Conservation (phyloP, 2,113 vertebrate genomes). For the Varanus salvator region DNA sequence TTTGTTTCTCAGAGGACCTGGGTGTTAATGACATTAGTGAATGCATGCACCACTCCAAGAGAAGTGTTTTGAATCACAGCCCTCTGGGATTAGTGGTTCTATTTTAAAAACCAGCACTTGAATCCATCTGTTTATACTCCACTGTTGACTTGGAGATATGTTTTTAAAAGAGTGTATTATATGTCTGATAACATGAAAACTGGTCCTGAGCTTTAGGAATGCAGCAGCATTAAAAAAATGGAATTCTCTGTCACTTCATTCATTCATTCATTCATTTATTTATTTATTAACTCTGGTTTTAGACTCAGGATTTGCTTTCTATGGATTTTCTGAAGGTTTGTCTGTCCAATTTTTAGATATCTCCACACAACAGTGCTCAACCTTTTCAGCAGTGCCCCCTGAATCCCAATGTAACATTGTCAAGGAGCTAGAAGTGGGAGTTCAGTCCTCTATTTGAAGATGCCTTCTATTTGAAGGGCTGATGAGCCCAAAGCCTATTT, state of each 20-base stretch:
- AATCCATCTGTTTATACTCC: slow-evolving; percentile 33
- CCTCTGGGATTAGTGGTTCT: slow-evolving; percentile 37
- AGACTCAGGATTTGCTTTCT: no score
- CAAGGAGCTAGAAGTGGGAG: no score
- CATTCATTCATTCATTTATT: neutral
- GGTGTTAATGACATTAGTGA: slow-evolving; percentile 54
- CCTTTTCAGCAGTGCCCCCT: no score
- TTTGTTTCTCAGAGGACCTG: slow-evolving; percentile 39
- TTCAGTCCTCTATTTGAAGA: no score
- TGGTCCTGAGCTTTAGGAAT: slow-evolving; percentile 16
- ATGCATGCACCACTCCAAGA: slow-evolving; percentile 6
- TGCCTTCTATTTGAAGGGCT: no score
- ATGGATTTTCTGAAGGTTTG: no score
- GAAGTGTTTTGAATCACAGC: slow-evolving; percentile 30
- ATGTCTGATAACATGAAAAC: neutral
- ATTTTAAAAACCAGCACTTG: slow-evolving; percentile 31
- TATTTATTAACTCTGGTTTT: neutral
- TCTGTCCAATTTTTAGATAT: no score
- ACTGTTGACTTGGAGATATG: neutral
- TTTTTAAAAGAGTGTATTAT: slow-evolving; percentile 27
- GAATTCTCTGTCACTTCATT: neutral
- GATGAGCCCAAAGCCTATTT: no score
- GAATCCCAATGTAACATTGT: no score
- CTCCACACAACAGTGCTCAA: no score
- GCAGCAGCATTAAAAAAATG: neutral